A percentile compares a stretch with the other conserved stretches of the same genome.
phyloP scores from a whole-genome alignment of 2,113 vertebrate genomes.

The Pachypanchax playfairii region DNA sequence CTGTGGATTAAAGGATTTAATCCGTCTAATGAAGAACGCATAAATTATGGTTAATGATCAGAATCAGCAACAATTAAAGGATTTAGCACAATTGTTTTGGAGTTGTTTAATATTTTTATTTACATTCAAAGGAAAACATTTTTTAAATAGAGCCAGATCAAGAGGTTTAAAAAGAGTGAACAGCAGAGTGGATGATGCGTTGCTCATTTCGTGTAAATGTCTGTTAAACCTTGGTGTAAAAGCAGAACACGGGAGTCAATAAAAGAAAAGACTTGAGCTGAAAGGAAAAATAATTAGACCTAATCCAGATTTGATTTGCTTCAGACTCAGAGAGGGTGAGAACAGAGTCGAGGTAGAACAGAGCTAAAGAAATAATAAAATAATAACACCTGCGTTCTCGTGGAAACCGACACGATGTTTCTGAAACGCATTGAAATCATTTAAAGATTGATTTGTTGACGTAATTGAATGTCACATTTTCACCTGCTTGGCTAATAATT shows the following conservation, averaged over 20 bases:
- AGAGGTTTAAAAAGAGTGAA: background rate
- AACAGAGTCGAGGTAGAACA: too few relatives aligned
- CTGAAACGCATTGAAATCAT: slow-evolving; percentile 1
- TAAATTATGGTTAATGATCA: slow-evolving; percentile 21
- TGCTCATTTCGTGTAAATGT: background rate
- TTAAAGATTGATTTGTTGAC: slow-evolving; percentile 22
- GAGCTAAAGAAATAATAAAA: too few relatives aligned
- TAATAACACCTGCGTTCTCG: too few relatives aligned
- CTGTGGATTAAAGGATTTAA: slow-evolving; percentile 33
- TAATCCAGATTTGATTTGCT: background rate
- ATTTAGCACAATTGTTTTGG: slow-evolving; percentile 13
- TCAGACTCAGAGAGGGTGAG: too few relatives aligned
- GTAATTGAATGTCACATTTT: slow-evolving; percentile 8
- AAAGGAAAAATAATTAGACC: background rate
- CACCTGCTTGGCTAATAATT: slow-evolving; percentile 1
- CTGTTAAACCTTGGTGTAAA: too few relatives aligned
- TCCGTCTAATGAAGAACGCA: slow-evolving; percentile 8
- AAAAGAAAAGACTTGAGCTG: too few relatives aligned
- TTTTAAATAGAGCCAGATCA: background rate
- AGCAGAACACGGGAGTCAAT: too few relatives aligned
- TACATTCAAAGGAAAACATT: slow-evolving; percentile 1
- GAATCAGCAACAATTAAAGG: background rate
- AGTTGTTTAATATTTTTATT: slow-evolving; percentile 4
- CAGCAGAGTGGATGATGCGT: background rate
- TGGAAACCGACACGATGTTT: background rate